Percentiles rank a stretch among this genome's conserved stretches.
Evolutionary conservation across 2,888 invertebrate genomes (phyloP).

Genomic region (Zhuqinia jingwanae): DNA sequence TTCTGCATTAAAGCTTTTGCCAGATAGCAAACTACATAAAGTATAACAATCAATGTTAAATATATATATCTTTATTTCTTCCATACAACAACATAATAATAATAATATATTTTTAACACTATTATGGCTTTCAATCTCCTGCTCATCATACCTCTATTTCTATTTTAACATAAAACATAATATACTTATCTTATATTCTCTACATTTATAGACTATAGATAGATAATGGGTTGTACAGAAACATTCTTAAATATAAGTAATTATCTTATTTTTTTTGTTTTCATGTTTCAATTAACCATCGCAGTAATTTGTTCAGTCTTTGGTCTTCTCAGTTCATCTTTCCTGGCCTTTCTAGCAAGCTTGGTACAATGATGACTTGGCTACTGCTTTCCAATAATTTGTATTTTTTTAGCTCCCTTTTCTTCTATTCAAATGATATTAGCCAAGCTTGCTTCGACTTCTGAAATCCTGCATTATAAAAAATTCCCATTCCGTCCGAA

Average conservation of each 20-base stretch:
- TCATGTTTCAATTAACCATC: background rate
- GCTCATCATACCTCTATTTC: no score
- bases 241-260: no score
- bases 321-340: conserved; percentile 41
- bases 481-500: background rate
- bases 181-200: background rate
- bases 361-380: background rate
- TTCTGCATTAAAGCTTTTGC: background rate
- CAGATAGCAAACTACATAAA: background rate
- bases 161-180: no score
- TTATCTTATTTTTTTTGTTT: no score
- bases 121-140: background rate
- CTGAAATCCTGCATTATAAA: background rate
- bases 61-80: background rate
- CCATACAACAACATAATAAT: no score
- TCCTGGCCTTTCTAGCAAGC: background rate
- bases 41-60: conserved; percentile 2
- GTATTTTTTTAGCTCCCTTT: background rate
- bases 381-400: background rate
- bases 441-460: no score
- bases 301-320: conserved; percentile 34
- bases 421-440: background rate
- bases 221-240: no score
- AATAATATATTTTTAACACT: background rate
- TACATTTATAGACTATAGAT: no score